These are phyloP conservation scores for Notospermus geniculatus DNA, from an alignment of 1,140 invertebrate genomes.

Conservation along the genomic window DNA sequence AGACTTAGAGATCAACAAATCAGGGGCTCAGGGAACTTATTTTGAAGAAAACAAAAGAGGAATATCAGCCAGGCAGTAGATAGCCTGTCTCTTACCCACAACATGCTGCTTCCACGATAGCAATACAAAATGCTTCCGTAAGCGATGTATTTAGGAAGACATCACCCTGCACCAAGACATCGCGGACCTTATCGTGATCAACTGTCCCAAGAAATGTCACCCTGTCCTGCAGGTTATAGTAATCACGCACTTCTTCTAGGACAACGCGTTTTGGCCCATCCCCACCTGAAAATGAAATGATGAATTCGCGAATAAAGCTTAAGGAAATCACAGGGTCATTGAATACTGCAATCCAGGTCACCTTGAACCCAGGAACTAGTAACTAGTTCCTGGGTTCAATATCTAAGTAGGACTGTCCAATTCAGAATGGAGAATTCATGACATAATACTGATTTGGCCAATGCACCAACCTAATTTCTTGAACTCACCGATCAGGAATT, in stretches of 20 bases:
- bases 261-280: conserved; percentile 95
- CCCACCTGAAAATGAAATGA: conserved; percentile 77
- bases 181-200: conserved; percentile 70
- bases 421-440: no score
- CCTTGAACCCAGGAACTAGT: no score
- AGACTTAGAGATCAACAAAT: neutral
- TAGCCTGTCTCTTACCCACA: conserved; percentile 72
- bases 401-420: no score
- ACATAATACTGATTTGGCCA: no score
- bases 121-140: conserved; percentile 99
- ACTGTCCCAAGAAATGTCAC: conserved; percentile 75
- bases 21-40: neutral
- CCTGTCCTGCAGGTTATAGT: conserved; percentile 70
- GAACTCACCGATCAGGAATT: conserved; percentile 62
- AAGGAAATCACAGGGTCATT: conserved; percentile 5
- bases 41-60: conserved; percentile 24
- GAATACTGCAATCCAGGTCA: no score
- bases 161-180: conserved; percentile 61
- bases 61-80: neutral
- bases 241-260: conserved; percentile 91
- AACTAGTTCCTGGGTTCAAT: no score
- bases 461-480: no score
- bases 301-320: neutral
- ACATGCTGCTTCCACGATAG: conserved; percentile 96
- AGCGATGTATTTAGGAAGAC: conserved; percentile 98